phyloP scores from a whole-genome alignment of 2,888 invertebrate species.

The Chrysotoxum bicinctum region DNA sequence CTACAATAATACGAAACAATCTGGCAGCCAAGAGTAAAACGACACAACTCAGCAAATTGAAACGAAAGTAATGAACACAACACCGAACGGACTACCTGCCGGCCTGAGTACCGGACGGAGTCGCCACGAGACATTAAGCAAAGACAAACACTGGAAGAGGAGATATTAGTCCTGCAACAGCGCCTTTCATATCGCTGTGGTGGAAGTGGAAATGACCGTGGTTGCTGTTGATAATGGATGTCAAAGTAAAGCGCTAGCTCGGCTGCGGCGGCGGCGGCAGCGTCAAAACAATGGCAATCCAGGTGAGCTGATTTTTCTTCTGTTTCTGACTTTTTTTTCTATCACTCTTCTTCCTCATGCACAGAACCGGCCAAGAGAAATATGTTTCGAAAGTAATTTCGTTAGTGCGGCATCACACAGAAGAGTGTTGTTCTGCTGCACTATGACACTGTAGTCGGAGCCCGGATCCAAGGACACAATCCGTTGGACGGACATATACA shows the following conservation, averaged over 20 bases:
- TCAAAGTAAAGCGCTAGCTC: constrained; percentile 56
- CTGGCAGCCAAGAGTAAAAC: constrained; percentile 24
- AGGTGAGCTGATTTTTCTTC: constrained; percentile 23
- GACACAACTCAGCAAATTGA: constrained; percentile 62
- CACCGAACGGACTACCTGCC: constrained; percentile 8
- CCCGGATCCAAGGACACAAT: constrained; percentile 31
- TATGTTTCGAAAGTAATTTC: constrained; percentile 67
- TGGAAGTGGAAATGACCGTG: constrained; percentile 10
- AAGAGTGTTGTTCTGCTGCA: constrained; percentile 46
- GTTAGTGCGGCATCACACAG: constrained; percentile 49
- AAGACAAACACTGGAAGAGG: constrained; percentile 65
- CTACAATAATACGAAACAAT: constrained; percentile 37
- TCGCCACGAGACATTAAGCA: constrained; percentile 67
- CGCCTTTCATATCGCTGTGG: constrained; percentile 43
- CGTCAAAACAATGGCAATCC: constrained; percentile 38
- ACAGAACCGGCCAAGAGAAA: constrained; percentile 23
- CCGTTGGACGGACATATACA: constrained; percentile 6
- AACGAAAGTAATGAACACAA: constrained; percentile 68
- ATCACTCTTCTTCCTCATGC: neutral
- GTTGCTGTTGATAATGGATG: constrained; percentile 44
- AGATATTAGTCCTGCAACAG: constrained; percentile 68
- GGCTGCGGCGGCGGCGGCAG: neutral
- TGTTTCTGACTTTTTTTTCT: neutral
- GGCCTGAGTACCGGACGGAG: constrained; percentile 21
- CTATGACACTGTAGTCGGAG: constrained; percentile 16